Evolutionary conservation across 2,888 invertebrate genomes (phyloP), one percentile per base, ranked within the genome.

Genomic region (Agonopterix arenella): DNA sequence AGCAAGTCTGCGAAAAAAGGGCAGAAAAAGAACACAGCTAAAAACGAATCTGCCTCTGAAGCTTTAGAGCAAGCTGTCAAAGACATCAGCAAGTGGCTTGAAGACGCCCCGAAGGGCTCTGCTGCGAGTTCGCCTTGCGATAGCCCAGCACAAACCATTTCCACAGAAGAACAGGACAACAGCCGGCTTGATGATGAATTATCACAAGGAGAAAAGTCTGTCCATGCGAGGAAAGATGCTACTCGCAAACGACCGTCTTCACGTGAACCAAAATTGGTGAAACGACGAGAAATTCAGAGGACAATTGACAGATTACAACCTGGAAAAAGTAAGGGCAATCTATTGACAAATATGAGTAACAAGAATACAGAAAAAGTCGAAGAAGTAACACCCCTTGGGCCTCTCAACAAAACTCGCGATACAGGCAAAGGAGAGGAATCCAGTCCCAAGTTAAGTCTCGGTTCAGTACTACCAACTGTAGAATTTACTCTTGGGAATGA

Each of bases 51-150:
- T 13, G 91, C 92, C 28, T 91, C 91, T 44, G 82, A 88, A 66
- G 89, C 84, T 37, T 66, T 88, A 48, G 88, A 90, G 58, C 93
- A 95, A 83, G 95, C 94, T 11, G 88, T 94, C 0, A 94, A 96
- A 90, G 96, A 96, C 72, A 96, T 96, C 43, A 96, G 95, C 72
- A 95, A 96, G 66, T 96, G 96, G 96, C 80, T 97, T 53, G 96
- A 96, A 66, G 96, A 96, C 63, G 94, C 96, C 0, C 96, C 96
- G 0, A 93, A 93, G 60, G 91, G 93, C 55, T 91, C 94, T 0
- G 93, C 93, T 62, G 93, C 93, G 57, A 95, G 94, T 62, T 95
- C 96, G 1, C 95, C 95, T 0, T 93, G 93, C 7, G 94, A 94
- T 64, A 95, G 95, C 75, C 96, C 96, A 0, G 92, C 93, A 2